A percentile compares a stretch with the other conserved stretches of the same genome.
Conservation (phyloP, 1,140 invertebrate species). For the Coboldia fuscipes region DNA sequence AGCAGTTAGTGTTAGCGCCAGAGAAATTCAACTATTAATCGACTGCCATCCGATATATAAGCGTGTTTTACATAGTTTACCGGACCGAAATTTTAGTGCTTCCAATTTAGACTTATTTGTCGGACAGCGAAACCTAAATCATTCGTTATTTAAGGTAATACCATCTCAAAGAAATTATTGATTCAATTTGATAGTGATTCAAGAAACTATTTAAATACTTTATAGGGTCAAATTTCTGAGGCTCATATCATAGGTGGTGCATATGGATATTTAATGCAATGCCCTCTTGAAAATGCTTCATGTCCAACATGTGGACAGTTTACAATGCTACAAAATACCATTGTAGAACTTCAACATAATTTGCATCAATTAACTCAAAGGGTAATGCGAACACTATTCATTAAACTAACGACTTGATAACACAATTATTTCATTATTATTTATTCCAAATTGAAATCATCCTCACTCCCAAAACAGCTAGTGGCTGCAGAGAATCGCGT, state of each 20-base stretch:
- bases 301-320: conserved; percentile 83
- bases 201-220: conserved; percentile 5
- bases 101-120: conserved; percentile 59
- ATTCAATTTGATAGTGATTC: neutral
- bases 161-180: neutral
- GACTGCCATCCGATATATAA: conserved; percentile 72
- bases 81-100: conserved; percentile 50
- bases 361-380: conserved; percentile 35
- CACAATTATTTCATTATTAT: neutral
- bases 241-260: conserved; percentile 62
- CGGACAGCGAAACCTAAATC: conserved; percentile 59
- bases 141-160: conserved; percentile 53
- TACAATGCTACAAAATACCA: conserved; percentile 52
- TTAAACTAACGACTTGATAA: neutral
- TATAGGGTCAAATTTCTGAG: conserved; percentile 69
- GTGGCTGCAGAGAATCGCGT: conserved; percentile 51
- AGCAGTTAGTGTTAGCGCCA: conserved; percentile 59
- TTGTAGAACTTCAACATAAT: conserved; percentile 31
- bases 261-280: conserved; percentile 68
- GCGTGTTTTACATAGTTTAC: conserved; percentile 29
- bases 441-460: conserved; percentile 1
- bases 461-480: conserved; percentile 32
- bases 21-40: conserved; percentile 58
- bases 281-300: conserved; percentile 60
- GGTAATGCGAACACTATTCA: conserved; percentile 25